Percentiles rank a stretch among this genome's conserved stretches.
Evolutionary conservation across 2,888 invertebrate species (phyloP).

Genomic region (Diaprepes abbreviatus): DNA sequence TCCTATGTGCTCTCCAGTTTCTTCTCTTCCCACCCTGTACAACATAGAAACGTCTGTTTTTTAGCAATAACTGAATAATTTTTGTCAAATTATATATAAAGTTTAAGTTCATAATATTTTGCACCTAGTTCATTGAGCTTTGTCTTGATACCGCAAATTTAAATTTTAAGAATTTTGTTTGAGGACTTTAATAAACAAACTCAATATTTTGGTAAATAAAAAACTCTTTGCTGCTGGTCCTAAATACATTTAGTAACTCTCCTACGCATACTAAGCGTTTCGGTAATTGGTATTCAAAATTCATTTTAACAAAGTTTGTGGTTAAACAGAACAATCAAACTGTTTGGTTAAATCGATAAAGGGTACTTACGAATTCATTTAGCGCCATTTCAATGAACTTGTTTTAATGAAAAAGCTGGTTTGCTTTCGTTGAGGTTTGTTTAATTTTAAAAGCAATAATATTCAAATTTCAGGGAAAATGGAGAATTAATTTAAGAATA

Average conservation of each 20-base stretch:
- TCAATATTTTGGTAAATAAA: not conserved
- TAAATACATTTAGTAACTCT: conserved; percentile 7
- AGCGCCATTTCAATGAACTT: conserved; percentile 7
- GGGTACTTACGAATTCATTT: conserved; percentile 8
- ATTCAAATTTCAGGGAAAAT: no score
- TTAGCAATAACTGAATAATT: no score
- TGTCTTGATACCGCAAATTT: no score
- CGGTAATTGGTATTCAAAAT: conserved; percentile 9
- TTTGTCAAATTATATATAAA: no score
- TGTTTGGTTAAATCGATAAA: conserved; percentile 2
- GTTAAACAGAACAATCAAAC: conserved; percentile 15
- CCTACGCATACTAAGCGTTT: conserved; percentile 10
- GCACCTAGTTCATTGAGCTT: no score
- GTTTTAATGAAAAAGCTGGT: not conserved
- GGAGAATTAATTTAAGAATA: no score
- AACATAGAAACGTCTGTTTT: no score
- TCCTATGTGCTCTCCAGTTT: no score
- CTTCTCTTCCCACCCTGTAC: no score
- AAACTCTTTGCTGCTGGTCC: not conserved
- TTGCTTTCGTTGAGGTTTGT: not conserved
- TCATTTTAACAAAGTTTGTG: conserved; percentile 7
- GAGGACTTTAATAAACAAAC: not conserved
- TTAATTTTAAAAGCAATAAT: conserved; percentile 4
- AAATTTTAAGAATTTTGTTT: not conserved
- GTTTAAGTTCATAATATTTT: no score